Percentiles rank a stretch among this genome's conserved stretches.
Conservation (phyloP, 2,888 invertebrate species). For the Xestia xanthographa region DNA sequence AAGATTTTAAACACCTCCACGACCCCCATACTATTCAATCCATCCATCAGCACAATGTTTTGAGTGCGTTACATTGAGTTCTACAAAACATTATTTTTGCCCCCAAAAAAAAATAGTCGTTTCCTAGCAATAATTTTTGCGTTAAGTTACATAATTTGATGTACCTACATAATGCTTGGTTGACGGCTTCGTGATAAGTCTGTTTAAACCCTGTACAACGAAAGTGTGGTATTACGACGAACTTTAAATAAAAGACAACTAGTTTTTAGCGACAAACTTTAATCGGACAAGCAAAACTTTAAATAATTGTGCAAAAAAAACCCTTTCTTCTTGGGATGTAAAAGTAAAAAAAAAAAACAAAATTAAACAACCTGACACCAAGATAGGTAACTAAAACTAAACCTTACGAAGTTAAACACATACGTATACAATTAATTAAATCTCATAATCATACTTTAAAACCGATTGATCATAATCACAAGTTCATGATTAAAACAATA, state of each 20-base stretch:
- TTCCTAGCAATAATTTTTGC: too few species aligned
- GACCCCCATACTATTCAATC: too few species aligned
- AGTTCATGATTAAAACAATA: conserved; percentile 89
- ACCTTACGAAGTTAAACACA: conserved; percentile 67
- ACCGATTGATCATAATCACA: conserved; percentile 83
- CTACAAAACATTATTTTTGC: too few species aligned
- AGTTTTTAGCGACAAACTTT: conserved; percentile 72
- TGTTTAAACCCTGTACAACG: background rate
- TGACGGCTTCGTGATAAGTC: too few species aligned
- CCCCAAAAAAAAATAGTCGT: too few species aligned
- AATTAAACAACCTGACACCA: conserved; percentile 68
- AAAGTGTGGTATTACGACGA: background rate
- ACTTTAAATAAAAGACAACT: conserved; percentile 49
- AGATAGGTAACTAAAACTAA: conserved; percentile 60
- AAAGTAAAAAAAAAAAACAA: conserved; percentile 76
- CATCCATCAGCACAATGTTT: too few species aligned
- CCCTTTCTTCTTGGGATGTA: conserved; percentile 68
- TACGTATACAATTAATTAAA: conserved; percentile 74
- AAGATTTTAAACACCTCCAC: too few species aligned
- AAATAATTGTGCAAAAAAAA: conserved; percentile 81
- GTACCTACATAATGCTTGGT: too few species aligned
- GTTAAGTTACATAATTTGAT: too few species aligned
- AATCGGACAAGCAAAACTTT: conserved; percentile 85
- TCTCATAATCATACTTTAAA: conserved; percentile 87
- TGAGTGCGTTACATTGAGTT: too few species aligned